A percentile compares a stretch with the other conserved stretches of the same genome.
phyloP scores from a whole-genome alignment of 2,797 vertebrate species.

The Macropodus opercularis region DNA sequence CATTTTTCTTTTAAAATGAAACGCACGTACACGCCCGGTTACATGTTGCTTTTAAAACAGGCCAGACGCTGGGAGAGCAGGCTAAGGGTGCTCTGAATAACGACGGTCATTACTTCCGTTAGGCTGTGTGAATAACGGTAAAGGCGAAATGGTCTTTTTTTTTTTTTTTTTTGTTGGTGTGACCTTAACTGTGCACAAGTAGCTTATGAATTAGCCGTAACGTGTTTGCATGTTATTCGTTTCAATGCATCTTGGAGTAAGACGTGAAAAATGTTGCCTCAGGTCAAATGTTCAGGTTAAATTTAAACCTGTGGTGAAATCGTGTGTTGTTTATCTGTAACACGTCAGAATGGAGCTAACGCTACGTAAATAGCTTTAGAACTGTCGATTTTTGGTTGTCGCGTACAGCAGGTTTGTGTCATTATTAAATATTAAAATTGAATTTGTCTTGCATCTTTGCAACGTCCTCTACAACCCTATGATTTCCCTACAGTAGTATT shows the following conservation, averaged over 20 bases:
- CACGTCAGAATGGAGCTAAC: conserved; percentile 4
- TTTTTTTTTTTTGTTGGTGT: neutral
- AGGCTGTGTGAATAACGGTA: conserved; percentile 19
- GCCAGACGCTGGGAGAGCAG: neutral
- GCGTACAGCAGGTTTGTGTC: no score
- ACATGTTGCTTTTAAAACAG: neutral
- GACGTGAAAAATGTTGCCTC: neutral
- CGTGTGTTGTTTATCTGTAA: conserved; percentile 7
- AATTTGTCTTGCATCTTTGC: neutral
- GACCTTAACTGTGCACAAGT: neutral
- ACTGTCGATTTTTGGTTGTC: neutral
- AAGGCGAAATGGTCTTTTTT: conserved; percentile 2
- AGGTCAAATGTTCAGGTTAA: neutral
- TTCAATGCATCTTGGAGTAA: neutral
- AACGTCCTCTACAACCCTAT: neutral
- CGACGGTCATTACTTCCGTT: conserved; percentile 40
- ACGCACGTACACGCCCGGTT: fast-evolving
- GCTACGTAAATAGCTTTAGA: neutral
- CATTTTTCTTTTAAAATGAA: neutral
- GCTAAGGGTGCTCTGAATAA: conserved; percentile 40
- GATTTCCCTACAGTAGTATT: neutral
- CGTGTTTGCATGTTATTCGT: neutral
- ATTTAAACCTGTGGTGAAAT: neutral
- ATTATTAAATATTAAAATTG: neutral
- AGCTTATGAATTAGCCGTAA: neutral